phyloP scores from a whole-genome alignment of 1,140 invertebrate species.

The Macrostomum lignano region DNA sequence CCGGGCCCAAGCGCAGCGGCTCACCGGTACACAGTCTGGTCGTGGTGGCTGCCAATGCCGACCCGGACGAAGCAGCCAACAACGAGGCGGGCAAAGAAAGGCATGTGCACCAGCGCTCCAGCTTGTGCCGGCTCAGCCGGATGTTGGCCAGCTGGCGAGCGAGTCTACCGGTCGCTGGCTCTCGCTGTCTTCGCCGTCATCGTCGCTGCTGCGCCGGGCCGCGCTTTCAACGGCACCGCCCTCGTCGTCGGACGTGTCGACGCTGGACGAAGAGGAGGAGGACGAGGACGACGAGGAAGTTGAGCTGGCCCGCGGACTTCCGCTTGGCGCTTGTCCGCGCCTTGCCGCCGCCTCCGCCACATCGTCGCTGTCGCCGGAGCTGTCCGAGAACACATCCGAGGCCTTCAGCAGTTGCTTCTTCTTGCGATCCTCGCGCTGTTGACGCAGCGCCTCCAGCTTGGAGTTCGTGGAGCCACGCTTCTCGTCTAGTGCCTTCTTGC shows the following conservation, averaged over 20 bases:
- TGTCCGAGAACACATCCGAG: slow-evolving; percentile 46
- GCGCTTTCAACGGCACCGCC: too few relatives aligned
- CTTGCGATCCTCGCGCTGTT: slow-evolving; percentile 71
- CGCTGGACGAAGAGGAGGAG: slow-evolving; percentile 14
- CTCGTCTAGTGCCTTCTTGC: too few relatives aligned
- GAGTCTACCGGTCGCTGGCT: slow-evolving; percentile 32
- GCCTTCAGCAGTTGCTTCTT: slow-evolving; percentile 62
- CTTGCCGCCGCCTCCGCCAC: too few relatives aligned
- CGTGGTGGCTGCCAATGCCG: slow-evolving; percentile 60
- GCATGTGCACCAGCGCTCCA: slow-evolving; percentile 78
- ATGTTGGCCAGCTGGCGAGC: slow-evolving; percentile 52
- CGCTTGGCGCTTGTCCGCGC: slow-evolving; percentile 23
- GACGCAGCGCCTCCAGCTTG: slow-evolving; percentile 4
- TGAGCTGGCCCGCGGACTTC: slow-evolving; percentile 16
- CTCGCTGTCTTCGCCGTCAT: slow-evolving; percentile 5
- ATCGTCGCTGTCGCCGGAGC: slow-evolving; percentile 25
- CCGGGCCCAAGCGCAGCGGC: slow-evolving; percentile 8
- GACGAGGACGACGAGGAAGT: slow-evolving; percentile 9
- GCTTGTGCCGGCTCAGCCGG: slow-evolving; percentile 57
- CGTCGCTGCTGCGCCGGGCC: not conserved
- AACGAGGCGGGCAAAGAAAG: slow-evolving; percentile 64
- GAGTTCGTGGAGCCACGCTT: slow-evolving; percentile 2
- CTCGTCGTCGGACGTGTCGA: too few relatives aligned
- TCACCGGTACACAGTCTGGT: slow-evolving; percentile 57
- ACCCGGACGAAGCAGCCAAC: slow-evolving; percentile 76